These are phyloP conservation scores for Penaeus chinensis DNA, from an alignment of 1,140 invertebrate species.

Conservation along the genomic window DNA sequence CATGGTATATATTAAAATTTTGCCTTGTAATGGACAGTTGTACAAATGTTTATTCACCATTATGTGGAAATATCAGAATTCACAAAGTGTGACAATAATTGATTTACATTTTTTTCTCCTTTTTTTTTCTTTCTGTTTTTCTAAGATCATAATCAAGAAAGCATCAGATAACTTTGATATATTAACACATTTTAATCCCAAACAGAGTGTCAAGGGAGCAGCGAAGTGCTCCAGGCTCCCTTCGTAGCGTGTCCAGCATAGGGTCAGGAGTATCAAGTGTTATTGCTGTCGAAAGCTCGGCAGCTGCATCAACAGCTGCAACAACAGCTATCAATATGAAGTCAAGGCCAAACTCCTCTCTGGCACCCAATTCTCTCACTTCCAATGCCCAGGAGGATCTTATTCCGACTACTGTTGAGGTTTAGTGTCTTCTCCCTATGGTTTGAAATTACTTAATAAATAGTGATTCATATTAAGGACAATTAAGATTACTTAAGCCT, in stretches of 20 bases:
- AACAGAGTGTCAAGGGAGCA: constrained; percentile 60
- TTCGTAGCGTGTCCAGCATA: constrained; percentile 64
- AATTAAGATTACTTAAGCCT: background rate
- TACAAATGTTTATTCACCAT: too few relatives aligned
- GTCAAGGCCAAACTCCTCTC: constrained; percentile 46
- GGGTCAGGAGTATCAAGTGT: constrained; percentile 61
- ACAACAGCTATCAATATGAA: constrained; percentile 37
- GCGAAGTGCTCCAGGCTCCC: constrained; percentile 63
- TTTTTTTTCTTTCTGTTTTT: too few relatives aligned
- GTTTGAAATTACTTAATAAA: background rate
- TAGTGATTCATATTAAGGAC: background rate
- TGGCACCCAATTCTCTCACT: constrained; percentile 47
- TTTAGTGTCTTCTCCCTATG: constrained; percentile 1
- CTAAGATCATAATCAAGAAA: background rate
- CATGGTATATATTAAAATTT: too few relatives aligned
- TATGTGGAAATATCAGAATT: too few relatives aligned
- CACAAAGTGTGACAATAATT: too few relatives aligned
- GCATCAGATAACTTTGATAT: background rate
- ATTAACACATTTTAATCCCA: background rate
- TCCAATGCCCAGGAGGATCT: constrained; percentile 48
- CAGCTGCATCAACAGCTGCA: background rate
- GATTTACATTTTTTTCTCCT: too few relatives aligned
- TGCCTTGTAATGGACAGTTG: too few relatives aligned
- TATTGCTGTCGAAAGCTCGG: constrained; percentile 42
- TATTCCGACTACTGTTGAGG: constrained; percentile 14